Percentiles rank a stretch among this genome's conserved stretches.
Evolutionary conservation across 1,140 invertebrate genomes (phyloP).

Genomic region (Pachyrhynchus sulphureomaculatus): DNA sequence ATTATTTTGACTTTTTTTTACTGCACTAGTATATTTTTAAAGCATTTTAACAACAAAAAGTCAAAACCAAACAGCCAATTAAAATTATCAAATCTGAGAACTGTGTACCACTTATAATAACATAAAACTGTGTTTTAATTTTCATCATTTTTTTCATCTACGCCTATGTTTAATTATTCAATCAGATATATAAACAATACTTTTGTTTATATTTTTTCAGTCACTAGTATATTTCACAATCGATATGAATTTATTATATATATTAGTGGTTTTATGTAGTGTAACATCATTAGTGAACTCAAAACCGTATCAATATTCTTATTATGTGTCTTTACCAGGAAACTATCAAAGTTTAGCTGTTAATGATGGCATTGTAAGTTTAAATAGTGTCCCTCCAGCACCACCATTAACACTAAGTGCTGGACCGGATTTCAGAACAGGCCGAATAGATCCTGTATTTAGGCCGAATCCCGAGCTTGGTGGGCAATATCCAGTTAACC

Average conservation of each 20-base stretch:
- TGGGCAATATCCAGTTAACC: not conserved
- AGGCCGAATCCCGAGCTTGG: not conserved
- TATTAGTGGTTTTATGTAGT: not conserved
- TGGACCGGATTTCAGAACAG: constrained; percentile 4
- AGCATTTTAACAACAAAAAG: no score
- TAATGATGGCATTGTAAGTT: not conserved
- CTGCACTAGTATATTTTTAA: no score
- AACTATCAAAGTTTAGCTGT: constrained; percentile 23
- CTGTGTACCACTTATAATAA: no score
- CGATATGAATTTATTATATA: constrained; percentile 10
- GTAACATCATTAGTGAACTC: not conserved
- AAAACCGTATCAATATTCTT: constrained; percentile 18
- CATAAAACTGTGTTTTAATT: no score
- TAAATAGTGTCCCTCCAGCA: not conserved
- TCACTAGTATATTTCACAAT: not conserved
- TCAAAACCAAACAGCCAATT: no score
- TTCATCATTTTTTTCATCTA: not conserved
- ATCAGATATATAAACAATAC: constrained; percentile 10
- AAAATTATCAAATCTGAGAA: no score
- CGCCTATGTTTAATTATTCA: constrained; percentile 13
- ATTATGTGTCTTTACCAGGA: constrained; percentile 22
- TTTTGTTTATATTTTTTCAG: no score
- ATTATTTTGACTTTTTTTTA: no score
- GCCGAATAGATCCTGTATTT: not conserved
- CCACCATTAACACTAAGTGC: not conserved